phyloP scores from a whole-genome alignment of 2,113 vertebrate genomes.

The Microtus richardsoni region DNA sequence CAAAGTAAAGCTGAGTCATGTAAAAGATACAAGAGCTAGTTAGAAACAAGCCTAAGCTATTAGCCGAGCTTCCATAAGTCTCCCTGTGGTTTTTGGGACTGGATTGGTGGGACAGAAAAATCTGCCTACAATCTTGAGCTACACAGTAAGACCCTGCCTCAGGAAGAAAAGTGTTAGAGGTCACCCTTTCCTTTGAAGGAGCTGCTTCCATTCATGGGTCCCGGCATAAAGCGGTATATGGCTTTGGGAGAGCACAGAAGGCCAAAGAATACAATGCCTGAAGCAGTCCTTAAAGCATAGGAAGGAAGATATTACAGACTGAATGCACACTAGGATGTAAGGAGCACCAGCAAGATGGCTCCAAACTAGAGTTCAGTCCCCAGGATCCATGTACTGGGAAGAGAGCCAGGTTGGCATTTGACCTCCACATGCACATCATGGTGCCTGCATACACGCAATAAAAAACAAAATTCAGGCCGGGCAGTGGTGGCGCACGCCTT shows the following conservation, averaged over 20 bases:
- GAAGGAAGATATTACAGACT: neutral
- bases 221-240: neutral
- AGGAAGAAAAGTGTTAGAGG: neutral
- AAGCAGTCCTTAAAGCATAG: neutral
- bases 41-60: neutral
- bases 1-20: neutral
- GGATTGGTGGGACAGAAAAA: neutral
- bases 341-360: neutral
- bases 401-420: neutral
- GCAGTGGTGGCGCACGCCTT: too few relatives aligned
- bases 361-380: neutral
- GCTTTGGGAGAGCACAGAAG: neutral
- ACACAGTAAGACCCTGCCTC: too few relatives aligned
- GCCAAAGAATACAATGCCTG: neutral
- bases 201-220: neutral
- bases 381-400: neutral
- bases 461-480: neutral
- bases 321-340: neutral
- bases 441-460: neutral
- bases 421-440: neutral
- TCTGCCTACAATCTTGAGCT: neutral
- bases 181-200: neutral
- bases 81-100: neutral
- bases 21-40: neutral
- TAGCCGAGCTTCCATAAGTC: neutral